Conservation (phyloP, 2,113 vertebrate genomes). For the Pimephales promelas region DNA sequence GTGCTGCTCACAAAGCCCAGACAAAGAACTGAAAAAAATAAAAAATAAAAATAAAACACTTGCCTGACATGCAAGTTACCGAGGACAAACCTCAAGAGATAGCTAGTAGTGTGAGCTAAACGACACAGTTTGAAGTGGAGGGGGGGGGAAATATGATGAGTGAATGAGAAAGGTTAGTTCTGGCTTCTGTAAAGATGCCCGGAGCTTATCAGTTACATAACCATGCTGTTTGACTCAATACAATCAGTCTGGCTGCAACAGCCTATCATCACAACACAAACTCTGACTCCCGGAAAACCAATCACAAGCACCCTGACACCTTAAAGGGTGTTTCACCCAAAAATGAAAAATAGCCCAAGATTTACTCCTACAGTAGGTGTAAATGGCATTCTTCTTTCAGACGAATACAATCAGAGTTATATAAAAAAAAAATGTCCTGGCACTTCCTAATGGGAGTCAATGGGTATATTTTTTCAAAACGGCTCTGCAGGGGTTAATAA, state of each 20-base stretch:
- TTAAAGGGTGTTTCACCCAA: too few species aligned
- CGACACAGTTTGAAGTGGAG: not conserved
- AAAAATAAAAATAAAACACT: not conserved
- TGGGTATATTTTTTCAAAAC: too few species aligned
- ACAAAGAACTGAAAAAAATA: not conserved
- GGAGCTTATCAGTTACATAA: slow-evolving; percentile 36
- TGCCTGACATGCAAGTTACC: slow-evolving; percentile 12
- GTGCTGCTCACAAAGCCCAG: slow-evolving; percentile 28
- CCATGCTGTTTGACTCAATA: not conserved
- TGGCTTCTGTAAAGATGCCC: slow-evolving; percentile 24
- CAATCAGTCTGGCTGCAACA: not conserved
- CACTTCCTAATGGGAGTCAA: too few species aligned
- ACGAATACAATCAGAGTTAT: too few species aligned
- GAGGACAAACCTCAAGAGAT: not conserved
- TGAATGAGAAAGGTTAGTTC: slow-evolving; percentile 12
- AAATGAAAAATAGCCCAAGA: too few species aligned
- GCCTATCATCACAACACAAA: not conserved
- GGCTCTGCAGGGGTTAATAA: too few species aligned
- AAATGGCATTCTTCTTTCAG: too few species aligned
- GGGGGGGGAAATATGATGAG: slow-evolving; percentile 51
- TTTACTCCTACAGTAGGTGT: too few species aligned
- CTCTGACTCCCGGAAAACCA: not conserved
- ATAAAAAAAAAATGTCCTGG: too few species aligned
- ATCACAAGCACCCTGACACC: not conserved
- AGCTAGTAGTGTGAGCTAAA: not conserved